Conservation (phyloP, 2,888 invertebrate genomes). For the Mythimna albipuncta region DNA sequence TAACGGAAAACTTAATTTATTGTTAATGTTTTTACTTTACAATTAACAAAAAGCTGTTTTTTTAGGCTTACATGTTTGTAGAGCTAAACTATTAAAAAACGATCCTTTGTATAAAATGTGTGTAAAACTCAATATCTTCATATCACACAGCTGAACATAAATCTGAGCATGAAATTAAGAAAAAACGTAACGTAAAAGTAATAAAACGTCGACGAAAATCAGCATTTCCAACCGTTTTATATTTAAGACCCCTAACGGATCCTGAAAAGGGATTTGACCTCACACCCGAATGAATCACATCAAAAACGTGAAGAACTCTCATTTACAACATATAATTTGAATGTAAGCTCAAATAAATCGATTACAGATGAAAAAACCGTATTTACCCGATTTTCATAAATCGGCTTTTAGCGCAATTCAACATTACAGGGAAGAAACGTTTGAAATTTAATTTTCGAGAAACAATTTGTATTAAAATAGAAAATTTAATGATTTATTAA, state of each 20-base stretch:
- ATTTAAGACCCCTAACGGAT: conserved; percentile 33
- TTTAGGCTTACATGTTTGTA: no score
- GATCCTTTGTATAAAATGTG: not conserved
- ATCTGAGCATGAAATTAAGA: conserved; percentile 10
- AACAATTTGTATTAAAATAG: conserved; percentile 50
- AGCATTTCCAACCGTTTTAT: conserved; percentile 36
- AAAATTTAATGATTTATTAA: conserved; percentile 55
- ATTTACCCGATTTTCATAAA: conserved; percentile 28
- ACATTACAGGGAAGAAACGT: conserved; percentile 31
- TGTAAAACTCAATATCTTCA: conserved; percentile 2
- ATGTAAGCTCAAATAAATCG: conserved; percentile 51
- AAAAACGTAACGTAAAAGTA: conserved; percentile 12
- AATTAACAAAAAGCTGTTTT: no score
- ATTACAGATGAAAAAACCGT: conserved; percentile 40
- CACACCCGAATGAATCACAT: conserved; percentile 47
- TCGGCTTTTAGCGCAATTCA: conserved; percentile 40
- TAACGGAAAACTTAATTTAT: conserved; percentile 24
- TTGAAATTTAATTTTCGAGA: conserved; percentile 52
- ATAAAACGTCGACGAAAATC: conserved; percentile 37
- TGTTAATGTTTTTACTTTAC: not conserved
- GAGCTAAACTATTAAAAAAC: no score
- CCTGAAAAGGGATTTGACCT: conserved; percentile 52
- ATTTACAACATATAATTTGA: conserved; percentile 52
- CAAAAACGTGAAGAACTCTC: conserved; percentile 47
- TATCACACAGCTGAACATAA: conserved; percentile 4